Base-by-base conservation (phyloP, 2,797 vertebrate species). In the Triplophysa bombifrons region DNA sequence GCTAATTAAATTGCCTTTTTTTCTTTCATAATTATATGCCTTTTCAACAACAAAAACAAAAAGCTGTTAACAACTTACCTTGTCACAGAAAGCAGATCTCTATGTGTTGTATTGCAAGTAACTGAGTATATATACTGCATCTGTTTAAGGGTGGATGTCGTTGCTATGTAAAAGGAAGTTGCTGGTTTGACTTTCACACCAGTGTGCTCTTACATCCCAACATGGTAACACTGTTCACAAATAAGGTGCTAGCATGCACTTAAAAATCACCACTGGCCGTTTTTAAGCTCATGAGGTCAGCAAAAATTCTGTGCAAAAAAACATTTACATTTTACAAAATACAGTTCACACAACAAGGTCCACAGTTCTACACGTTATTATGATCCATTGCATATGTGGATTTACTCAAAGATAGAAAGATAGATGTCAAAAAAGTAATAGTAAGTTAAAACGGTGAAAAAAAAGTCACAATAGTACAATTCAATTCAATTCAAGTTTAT, bases 101-200 rank as follows among this genome's bases (percentile, higher is more conserved):
- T 60, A 63, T 63, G 34, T 13, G 34, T 60, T 74, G 22, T 30
- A 38, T 22, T 38, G 16, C 25, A 69, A 81, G 63, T 38, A 48
- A 0, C 41, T 10, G 76, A 58, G 50, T 82, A 79, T 86, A 69
- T 76, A 84, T 86, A 85, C 70, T 14, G 48, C 64, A 46, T 25
- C 19, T 56, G 72, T 65, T 46, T 5, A 51, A 41, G 73, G 30
- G 25, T 50, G 34, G 17, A 56, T 17, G 55, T 74, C 67, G 53
- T 69, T 56, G 66, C 74, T 20, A n/a, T 14, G 55, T 11, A 85
- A 74, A 76, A 34, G 79, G 81, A 78, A 87, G 81, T 75, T 75
- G 25, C 60, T 71, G 44, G 27, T 27, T 79, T 82, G 80, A 58
- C 81, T 87, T 88, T 85, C 85, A 86, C 86, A 48, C 79, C 60